These are phyloP conservation scores for Chrysoperla carnea DNA, from an alignment of 1,140 invertebrate species.

Conservation along the genomic window DNA sequence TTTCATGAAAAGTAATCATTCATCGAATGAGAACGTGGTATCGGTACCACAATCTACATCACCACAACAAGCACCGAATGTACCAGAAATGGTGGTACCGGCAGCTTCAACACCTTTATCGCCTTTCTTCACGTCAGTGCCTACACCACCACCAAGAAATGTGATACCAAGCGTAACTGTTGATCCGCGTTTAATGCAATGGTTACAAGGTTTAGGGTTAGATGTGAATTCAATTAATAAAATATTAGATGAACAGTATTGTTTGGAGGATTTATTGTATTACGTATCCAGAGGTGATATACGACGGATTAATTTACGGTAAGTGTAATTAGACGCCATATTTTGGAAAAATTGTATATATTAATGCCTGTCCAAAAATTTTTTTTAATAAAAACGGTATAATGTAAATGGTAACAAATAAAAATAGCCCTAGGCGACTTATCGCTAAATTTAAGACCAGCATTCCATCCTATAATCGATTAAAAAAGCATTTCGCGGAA, in stretches of 20 bases:
- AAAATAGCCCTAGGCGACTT: no score
- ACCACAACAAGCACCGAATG: slow-evolving; percentile 13
- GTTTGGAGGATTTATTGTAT: slow-evolving; percentile 55
- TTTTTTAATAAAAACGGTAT: no score
- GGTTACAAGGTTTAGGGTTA: slow-evolving; percentile 35
- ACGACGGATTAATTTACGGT: slow-evolving; percentile 50
- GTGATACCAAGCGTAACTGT: slow-evolving; percentile 10
- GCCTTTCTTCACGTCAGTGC: slow-evolving; percentile 3
- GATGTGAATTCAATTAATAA: slow-evolving; percentile 35
- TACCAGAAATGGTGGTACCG: slow-evolving; percentile 7
- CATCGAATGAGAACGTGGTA: slow-evolving; percentile 10
- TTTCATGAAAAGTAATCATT: slow-evolving; percentile 9
- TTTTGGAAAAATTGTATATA: background rate
- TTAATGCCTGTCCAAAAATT: no score
- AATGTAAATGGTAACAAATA: no score
- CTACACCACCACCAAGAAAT: slow-evolving; percentile 18
- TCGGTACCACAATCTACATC: slow-evolving; percentile 8
- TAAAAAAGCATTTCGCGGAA: no score
- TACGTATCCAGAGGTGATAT: slow-evolving; percentile 62
- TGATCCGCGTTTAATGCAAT: slow-evolving; percentile 32
- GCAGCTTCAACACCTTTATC: slow-evolving; percentile 2
- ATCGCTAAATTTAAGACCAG: no score
- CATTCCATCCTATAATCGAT: no score
- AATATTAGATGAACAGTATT: slow-evolving; percentile 58
- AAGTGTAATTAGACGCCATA: no score